Evolutionary conservation across 2,797 vertebrate species (phyloP), one percentile per base, ranked within the genome.

Genomic region (Sternarchorhynchus goeldii): DNA sequence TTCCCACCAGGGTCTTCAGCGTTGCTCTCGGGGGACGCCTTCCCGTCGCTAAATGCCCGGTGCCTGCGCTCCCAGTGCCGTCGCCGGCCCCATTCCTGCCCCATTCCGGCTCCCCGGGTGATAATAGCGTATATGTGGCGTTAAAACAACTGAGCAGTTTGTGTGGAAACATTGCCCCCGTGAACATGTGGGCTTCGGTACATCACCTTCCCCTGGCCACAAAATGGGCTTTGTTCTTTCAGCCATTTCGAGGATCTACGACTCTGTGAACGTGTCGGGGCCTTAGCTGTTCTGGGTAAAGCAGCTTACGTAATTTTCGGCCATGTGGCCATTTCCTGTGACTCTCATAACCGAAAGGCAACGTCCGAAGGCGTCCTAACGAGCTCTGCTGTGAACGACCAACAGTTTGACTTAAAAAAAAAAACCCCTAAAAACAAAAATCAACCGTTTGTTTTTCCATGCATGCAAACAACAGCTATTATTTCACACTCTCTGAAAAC

Each of bases 1-100:
- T 77, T 83, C 73, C 77, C 71, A 78, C 60, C 58, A 74, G 59
- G 56, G 20, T 72, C 71, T 73, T 73, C 67, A 69, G 63, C 56
- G 68, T 16, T 25, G 67, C 34, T 45, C 59, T 63, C 16, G 5
- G 59, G 62, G 55, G 81, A 78, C 63, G 34, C 14, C 6, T 60
- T 57, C 12, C 10, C 14, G 32, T 59, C 59, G 58, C 50, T 74
- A 73, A 78, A 66, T 78, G 76, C 58, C 34, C 70, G 21, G 18
- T 25, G 25, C 68, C 75, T 64, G 18, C 55, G 75, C 69, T 75
- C 76, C 65, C 29, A 62, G 57, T 41, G 53, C 67, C 32, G 29
- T 12, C 14, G 8, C 8, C 45, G 45, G 45, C 45, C 45, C 3
- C 45, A 50, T 50, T 78, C 55, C 67, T 56, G 31, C 55, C 55